These are phyloP conservation scores for Malurus cyaneus DNA, from an alignment of 2,113 vertebrate species.

Conservation along the genomic window DNA sequence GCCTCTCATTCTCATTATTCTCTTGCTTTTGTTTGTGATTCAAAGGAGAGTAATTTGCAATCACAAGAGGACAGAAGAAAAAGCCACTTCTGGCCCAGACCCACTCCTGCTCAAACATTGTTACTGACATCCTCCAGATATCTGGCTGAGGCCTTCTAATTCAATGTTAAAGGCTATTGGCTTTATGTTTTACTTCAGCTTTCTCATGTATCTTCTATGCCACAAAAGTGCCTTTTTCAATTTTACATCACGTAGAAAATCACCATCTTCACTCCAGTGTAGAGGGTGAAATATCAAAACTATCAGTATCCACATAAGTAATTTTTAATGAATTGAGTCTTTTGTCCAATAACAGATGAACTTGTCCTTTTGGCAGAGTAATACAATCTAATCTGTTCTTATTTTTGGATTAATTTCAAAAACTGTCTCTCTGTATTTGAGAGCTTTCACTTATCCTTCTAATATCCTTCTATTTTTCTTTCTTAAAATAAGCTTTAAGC, in stretches of 20 bases:
- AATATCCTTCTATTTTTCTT: slow-evolving; percentile 22
- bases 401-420: slow-evolving; percentile 62
- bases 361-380: slow-evolving; percentile 31
- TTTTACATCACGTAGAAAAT: slow-evolving; percentile 11
- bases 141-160: not conserved
- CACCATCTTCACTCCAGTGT: not conserved
- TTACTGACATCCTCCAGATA: not conserved
- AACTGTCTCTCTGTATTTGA: slow-evolving; percentile 7
- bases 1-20: not conserved
- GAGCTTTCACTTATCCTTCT: slow-evolving; percentile 29
- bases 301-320: slow-evolving; percentile 40
- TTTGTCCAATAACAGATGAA: slow-evolving; percentile 58
- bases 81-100: not conserved
- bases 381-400: slow-evolving; percentile 52
- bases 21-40: not conserved
- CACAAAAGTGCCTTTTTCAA: slow-evolving; percentile 17
- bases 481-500: slow-evolving; percentile 47
- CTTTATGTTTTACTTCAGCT: not conserved
- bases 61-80: not conserved
- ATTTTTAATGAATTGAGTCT: slow-evolving; percentile 62
- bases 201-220: not conserved
- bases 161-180: not conserved
- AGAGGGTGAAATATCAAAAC: slow-evolving; percentile 21
- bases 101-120: not conserved
- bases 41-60: not conserved